Evolutionary conservation across 2,888 invertebrate species (phyloP), one percentile per base, ranked within the genome.

Genomic region (Idaea biselata): DNA sequence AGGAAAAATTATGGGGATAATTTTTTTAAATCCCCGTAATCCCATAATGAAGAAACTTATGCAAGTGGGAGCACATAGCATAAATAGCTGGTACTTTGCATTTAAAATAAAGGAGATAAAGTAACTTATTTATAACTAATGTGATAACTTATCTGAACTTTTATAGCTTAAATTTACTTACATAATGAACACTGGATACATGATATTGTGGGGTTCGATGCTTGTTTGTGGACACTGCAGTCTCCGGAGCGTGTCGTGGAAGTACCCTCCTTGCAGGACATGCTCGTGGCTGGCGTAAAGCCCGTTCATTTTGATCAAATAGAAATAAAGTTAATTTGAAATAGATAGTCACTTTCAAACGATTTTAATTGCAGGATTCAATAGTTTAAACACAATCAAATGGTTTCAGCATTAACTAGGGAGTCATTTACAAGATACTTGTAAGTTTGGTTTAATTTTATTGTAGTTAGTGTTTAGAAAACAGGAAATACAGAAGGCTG

Each of bases 121-220:
- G 8, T 14, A 44, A 44, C 44, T 44, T 44, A 25, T 25, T 25
- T 25, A 25, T 25, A 25, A 25, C 1, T 25, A 25, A 25, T 25
- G 44, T 44, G 44, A 44, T 44, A 44, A 44, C 44, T 16, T 55
- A 55, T 17, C 16, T 55, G n/a, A 58, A 31, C 4, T 60, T 53
- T 17, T 53, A 58, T 55, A 60, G 18, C 16, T 25, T 0, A 17
- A 55, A 16, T 17, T 17, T 18, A 94, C 96, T 95, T 93, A 97
- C 95, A 96, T 88, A 63, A 97, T 89, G 82, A 98, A 98, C 60
- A 98, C 91, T 0, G 98, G 98, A 79, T 96, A 97, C 97, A 98
- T 97, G 55, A 98, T 93, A 91, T 97, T 97, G 68, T 95, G 94
- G 0, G 96, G 88, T 55, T 94, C 93, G 64, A 97, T 94, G 72